Evolutionary conservation across 2,888 invertebrate genomes (phyloP), one percentile per base, ranked within the genome.

Genomic region (Ellobium chinense): DNA sequence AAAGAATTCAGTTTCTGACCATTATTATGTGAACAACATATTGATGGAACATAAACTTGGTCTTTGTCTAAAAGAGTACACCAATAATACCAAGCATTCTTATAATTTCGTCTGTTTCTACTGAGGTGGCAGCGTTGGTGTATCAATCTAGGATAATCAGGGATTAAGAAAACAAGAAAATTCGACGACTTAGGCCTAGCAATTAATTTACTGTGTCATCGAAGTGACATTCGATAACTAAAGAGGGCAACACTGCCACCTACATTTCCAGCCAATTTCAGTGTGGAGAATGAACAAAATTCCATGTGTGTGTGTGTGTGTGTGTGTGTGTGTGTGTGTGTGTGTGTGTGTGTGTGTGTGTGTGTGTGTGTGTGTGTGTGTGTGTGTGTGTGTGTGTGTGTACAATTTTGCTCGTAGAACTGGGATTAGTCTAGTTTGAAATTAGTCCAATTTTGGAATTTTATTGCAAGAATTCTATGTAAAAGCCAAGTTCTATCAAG

Each of bases 311-410:
- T 68, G 24, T 14, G 37, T 68, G 37, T 14, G 37, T 46, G 4
- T 69, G 46, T 27, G 46, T 69, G 46, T 46, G 29, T 69, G 69
- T 69, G 46, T 69, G 69, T 69, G 46, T 69, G 46, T 9, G 5
- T 69, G 69, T 46, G 69, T 46, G 69, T 46, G 46, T 46, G 27
- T 69, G 27, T 69, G 69, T 46, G 46, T 46, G 69, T 46, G 29
- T 46, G 69, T 69, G 27, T 46, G 69, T 69, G 14, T n/a, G 24
- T 46, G 18, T 46, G 46, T 46, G 18, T 46, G 46, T 46, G 18
- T 46, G 46, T 46, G 18, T 46, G 46, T 69, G 46, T 14, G 7
- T 69, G 39, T 24, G 68, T 46, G 24, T 39, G 68, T 46, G 46
- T 46, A 18, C 7, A 18, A 46, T 7, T 18, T 24, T 56, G 21